phyloP scores from a whole-genome alignment of 2,888 invertebrate genomes.

The Blastobasis adustella region DNA sequence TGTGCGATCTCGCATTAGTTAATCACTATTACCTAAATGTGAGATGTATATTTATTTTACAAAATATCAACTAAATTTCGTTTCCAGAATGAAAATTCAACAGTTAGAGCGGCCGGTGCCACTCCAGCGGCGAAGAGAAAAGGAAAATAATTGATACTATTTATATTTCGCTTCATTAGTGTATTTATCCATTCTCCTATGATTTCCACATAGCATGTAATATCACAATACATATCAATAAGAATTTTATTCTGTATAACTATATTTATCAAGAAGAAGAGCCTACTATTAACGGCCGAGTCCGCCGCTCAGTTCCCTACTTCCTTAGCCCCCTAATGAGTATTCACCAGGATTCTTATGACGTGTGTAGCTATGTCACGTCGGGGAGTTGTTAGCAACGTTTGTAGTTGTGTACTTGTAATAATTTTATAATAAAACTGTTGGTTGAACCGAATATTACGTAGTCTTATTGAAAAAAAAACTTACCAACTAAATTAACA shows the following conservation, averaged over 20 bases:
- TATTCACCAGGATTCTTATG: slow-evolving; percentile 22
- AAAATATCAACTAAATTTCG: slow-evolving; percentile 1
- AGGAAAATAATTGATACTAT: slow-evolving; percentile 65
- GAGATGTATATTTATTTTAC: no score
- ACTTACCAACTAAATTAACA: slow-evolving; percentile 19
- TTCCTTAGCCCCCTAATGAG: slow-evolving; percentile 22
- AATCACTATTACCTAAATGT: no score
- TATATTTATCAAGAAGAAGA: no score
- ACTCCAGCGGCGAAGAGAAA: slow-evolving; percentile 68
- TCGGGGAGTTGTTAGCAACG: slow-evolving; percentile 32
- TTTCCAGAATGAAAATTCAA: slow-evolving; percentile 44
- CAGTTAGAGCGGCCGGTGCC: slow-evolving; percentile 52
- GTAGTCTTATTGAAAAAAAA: slow-evolving; percentile 19
- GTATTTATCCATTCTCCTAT: slow-evolving; percentile 63
- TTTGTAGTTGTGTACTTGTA: slow-evolving; percentile 54
- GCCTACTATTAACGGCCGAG: no score
- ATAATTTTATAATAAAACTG: slow-evolving; percentile 56
- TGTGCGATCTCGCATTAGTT: no score
- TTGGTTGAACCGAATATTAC: slow-evolving; percentile 27
- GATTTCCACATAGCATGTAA: slow-evolving; percentile 68
- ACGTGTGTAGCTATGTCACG: slow-evolving; percentile 21
- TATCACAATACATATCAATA: slow-evolving; percentile 71
- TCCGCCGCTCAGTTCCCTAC: slow-evolving; percentile 28
- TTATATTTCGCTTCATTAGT: slow-evolving; percentile 55
- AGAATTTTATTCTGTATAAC: slow-evolving; percentile 15